Percentiles rank a stretch among this genome's conserved stretches.
Conservation (phyloP, 2,888 invertebrate genomes). For the Siphlonurus alternatus region DNA sequence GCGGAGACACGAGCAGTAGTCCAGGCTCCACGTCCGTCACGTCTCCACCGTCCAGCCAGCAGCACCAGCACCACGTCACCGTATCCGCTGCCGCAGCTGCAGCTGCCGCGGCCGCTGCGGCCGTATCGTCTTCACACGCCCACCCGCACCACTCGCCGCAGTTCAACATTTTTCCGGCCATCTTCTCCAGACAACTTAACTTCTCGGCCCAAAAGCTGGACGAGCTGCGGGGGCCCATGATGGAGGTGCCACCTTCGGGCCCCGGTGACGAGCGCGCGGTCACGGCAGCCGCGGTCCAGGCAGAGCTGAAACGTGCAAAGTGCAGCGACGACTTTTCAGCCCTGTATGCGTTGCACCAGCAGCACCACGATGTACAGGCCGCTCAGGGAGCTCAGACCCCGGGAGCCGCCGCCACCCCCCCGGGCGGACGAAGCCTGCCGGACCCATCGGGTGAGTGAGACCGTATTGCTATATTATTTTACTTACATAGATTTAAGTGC, state of each 20-base stretch:
- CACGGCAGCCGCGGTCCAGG: slow-evolving; percentile 4
- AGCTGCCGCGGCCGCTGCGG: slow-evolving; percentile 8
- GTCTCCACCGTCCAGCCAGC: slow-evolving; percentile 8
- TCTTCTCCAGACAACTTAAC: slow-evolving; percentile 76
- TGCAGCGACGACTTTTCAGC: slow-evolving; percentile 83
- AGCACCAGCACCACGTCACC: slow-evolving; percentile 5
- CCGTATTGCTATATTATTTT: too few relatives aligned
- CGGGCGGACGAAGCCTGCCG: slow-evolving; percentile 27
- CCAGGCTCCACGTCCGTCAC: slow-evolving; percentile 15
- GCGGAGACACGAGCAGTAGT: slow-evolving; percentile 20
- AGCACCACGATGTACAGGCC: slow-evolving; percentile 21
- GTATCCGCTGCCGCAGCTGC: slow-evolving; percentile 5
- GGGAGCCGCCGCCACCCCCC: slow-evolving; percentile 40
- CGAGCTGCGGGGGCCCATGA: slow-evolving; percentile 1
- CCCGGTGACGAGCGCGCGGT: slow-evolving; percentile 7
- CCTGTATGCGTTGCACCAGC: slow-evolving; percentile 48
- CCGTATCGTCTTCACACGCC: slow-evolving; percentile 9
- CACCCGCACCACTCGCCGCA: slow-evolving; percentile 27
- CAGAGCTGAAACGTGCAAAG: slow-evolving; percentile 37
- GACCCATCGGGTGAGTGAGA: slow-evolving; percentile 29
- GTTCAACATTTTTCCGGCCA: slow-evolving; percentile 83
- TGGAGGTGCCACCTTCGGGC: slow-evolving; percentile 5
- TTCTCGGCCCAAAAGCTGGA: slow-evolving; percentile 39
- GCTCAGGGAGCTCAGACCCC: slow-evolving; percentile 24
- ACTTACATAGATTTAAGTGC: too few relatives aligned